Conservation (phyloP, 2,113 vertebrate genomes). For the Siphamia tubifer region DNA sequence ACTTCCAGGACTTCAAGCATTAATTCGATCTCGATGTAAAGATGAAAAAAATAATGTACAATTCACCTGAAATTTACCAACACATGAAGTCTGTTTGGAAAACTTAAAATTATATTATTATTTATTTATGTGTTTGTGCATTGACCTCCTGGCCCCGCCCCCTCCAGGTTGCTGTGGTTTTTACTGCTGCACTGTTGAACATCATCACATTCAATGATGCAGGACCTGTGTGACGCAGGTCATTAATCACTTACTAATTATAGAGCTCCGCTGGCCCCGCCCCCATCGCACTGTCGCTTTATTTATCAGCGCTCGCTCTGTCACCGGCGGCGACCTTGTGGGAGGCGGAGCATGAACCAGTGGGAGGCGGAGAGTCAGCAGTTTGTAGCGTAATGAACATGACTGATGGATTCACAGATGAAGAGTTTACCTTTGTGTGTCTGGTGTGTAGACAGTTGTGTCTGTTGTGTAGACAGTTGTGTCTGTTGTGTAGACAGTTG, state of each 20-base stretch:
- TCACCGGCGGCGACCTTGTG: too few relatives aligned
- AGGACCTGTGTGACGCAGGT: constrained; percentile 68
- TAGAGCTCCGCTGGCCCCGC: constrained; percentile 36
- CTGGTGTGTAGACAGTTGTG: background rate
- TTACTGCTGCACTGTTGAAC: constrained; percentile 49
- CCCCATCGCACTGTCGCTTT: constrained; percentile 45
- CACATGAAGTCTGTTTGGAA: too few relatives aligned
- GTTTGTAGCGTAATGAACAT: constrained; percentile 34
- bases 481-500: constrained; percentile 52
- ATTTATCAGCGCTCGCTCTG: constrained; percentile 65
- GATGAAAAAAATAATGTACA: too few relatives aligned
- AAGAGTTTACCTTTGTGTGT: too few relatives aligned
- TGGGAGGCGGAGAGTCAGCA: constrained; percentile 59
- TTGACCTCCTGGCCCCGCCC: constrained; percentile 45
- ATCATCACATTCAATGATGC: constrained; percentile 75
- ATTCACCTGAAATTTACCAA: too few relatives aligned
- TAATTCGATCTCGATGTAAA: too few relatives aligned
- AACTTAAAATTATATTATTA: too few relatives aligned
- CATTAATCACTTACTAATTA: constrained; percentile 82
- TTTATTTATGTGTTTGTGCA: constrained; percentile 9
- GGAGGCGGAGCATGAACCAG: constrained; percentile 36
- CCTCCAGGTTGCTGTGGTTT: constrained; percentile 51
- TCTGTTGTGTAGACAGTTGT: background rate
- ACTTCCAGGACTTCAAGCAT: too few relatives aligned
- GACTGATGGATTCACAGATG: too few relatives aligned